Percentiles rank a stretch among this genome's conserved stretches.
These are phyloP conservation scores for Dryobotodes eremita DNA, from an alignment of 2,888 invertebrate genomes.

Conservation along the genomic window DNA sequence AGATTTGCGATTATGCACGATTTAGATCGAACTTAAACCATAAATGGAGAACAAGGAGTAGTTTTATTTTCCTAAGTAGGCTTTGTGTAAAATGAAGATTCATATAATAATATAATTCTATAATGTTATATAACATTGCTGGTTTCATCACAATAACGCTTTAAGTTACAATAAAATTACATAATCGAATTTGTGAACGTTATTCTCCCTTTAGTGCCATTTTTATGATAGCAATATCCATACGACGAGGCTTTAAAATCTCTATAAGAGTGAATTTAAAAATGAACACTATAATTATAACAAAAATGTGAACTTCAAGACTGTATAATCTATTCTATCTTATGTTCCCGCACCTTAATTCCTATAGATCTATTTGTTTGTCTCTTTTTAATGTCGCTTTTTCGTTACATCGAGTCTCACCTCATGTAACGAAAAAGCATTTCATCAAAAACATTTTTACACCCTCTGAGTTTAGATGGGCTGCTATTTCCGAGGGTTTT, in stretches of 20 bases:
- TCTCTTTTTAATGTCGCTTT: no score
- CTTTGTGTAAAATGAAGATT: not conserved
- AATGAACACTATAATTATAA: not conserved
- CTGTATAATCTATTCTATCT: no score
- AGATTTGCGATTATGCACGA: slow-evolving; percentile 15
- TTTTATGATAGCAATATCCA: slow-evolving; percentile 44
- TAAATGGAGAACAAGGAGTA: not conserved
- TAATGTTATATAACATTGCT: slow-evolving; percentile 34
- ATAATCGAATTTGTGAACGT: slow-evolving; percentile 35
- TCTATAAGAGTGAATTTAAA: slow-evolving; percentile 15
- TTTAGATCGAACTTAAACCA: slow-evolving; percentile 11
- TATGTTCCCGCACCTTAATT: no score
- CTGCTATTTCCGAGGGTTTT: not conserved
- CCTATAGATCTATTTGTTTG: no score
- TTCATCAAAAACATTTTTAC: not conserved
- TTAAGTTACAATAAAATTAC: slow-evolving; percentile 39
- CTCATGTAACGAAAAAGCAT: no score
- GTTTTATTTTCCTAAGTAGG: not conserved
- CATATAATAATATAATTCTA: slow-evolving; percentile 7
- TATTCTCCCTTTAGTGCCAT: slow-evolving; percentile 27
- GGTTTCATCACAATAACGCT: slow-evolving; percentile 42
- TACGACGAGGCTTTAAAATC: slow-evolving; percentile 18
- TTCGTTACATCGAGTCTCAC: no score
- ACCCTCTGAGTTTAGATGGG: not conserved
- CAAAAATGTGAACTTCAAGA: no score